phyloP scores from a whole-genome alignment of 2,888 invertebrate species.

The Drosophila mimetica region DNA sequence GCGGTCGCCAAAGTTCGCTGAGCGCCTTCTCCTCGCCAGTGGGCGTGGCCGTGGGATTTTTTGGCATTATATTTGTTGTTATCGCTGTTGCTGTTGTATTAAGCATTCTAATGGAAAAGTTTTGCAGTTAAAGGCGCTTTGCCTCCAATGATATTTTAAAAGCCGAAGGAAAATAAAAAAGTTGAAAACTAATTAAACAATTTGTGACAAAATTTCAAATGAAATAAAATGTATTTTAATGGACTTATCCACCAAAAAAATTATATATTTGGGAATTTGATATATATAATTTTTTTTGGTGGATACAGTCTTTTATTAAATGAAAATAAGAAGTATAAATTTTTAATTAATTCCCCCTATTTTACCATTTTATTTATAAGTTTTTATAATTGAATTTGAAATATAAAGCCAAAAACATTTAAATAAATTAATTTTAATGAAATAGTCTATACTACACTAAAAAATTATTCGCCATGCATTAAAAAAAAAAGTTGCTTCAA shows the following conservation, averaged over 20 bases:
- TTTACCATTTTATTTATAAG: no score
- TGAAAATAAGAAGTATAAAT: no score
- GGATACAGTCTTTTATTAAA: no score
- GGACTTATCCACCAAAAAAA: neutral
- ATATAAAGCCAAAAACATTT: no score
- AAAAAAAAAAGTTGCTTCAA: no score
- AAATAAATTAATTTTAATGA: no score
- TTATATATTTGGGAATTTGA: neutral
- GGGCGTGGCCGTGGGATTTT: conserved; percentile 63
- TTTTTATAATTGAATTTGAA: no score
- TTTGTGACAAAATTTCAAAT: conserved; percentile 9
- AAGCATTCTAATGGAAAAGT: conserved; percentile 80
- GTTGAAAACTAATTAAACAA: conserved; percentile 42
- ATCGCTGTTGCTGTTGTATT: conserved; percentile 59
- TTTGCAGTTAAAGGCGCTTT: conserved; percentile 78
- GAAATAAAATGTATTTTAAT: neutral
- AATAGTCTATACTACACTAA: no score
- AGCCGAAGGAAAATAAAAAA: conserved; percentile 65
- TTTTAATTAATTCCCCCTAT: no score
- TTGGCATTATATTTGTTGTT: conserved; percentile 20
- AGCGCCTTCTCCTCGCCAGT: conserved; percentile 39
- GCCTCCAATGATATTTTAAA: conserved; percentile 76
- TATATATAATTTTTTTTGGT: neutral
- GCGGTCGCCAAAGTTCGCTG: conserved; percentile 50
- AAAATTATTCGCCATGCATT: no score